Base-by-base conservation (phyloP, 1,140 invertebrate genomes). In the Drosophila chauvacae region DNA sequence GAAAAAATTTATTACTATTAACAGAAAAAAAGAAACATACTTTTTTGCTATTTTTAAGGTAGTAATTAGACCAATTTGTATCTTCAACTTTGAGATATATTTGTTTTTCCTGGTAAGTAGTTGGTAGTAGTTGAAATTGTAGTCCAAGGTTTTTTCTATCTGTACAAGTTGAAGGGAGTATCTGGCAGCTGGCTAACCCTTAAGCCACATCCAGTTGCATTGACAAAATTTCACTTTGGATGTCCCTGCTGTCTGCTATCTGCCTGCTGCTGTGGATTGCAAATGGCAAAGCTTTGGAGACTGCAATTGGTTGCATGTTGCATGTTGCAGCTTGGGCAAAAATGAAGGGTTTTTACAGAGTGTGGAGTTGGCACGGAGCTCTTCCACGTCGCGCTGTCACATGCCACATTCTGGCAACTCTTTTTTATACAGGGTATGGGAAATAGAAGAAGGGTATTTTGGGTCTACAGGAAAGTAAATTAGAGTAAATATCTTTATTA, bases 191-290 rank as follows among this genome's bases (percentile, higher is more conserved):
- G 63, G 59, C 30, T 53, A 68, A 70, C 63, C 66, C 63, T 42
- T 70, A 69, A 70, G 66, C 66, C 66, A 44, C 66, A 53, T 68
- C 65, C 47, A 70, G 63, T 44, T 55, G 66, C 69, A 72, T 72
- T 72, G 69, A 72, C 69, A 72, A 72, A 72, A 72, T 72, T 72
- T 72, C 66, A 72, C 69, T 72, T 72, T 42, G 69, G 62, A 44
- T 66, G 62, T 23, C 33, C 45, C 47, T 69, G 63, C 62, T 53
- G 63, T 20, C 59, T 37, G 18, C 30, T 51, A 16, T 28, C 58
- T 65, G 33, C 35, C 45, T 26, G 65, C 45, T 69, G 65, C 37
- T 69, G 63, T 51, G 65, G 65, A 69, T 71, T 71, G 65, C 65
- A 58, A 59, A 69, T 71, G 45, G 45, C 62, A 33, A 71, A 28